phyloP scores from a whole-genome alignment of 2,113 vertebrate genomes.

The Oreotrochilus melanogaster region DNA sequence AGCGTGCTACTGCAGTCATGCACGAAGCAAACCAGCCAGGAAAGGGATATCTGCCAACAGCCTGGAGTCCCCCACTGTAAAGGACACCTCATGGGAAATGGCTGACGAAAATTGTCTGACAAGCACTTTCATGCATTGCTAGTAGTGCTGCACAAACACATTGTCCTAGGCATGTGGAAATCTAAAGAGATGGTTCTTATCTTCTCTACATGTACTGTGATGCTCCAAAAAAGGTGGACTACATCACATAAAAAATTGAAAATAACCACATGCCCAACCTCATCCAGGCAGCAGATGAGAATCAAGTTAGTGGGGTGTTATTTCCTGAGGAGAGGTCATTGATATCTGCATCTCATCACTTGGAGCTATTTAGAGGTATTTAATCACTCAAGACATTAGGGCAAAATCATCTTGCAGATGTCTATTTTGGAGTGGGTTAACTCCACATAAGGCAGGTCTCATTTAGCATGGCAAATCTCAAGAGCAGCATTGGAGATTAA shows the following conservation, averaged over 20 bases:
- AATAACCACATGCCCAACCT: not conserved
- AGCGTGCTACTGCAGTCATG: slow-evolving; percentile 31
- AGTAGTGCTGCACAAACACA: not conserved
- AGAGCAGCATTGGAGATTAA: not conserved
- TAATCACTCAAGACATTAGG: slow-evolving; percentile 4
- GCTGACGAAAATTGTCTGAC: not conserved
- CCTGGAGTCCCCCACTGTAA: slow-evolving; percentile 31
- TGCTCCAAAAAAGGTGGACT: not conserved
- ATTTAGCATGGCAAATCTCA: not conserved
- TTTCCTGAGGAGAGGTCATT: slow-evolving; percentile 6
- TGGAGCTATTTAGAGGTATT: slow-evolving; percentile 2
- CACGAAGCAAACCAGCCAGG: not conserved
- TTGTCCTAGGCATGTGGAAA: not conserved
- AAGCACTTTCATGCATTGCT: slow-evolving; percentile 9
- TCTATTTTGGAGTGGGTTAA: not conserved
- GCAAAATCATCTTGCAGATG: slow-evolving; percentile 2
- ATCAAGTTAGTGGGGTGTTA: not conserved
- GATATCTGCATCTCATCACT: not conserved
- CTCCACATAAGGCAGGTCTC: not conserved
- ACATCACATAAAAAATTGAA: not conserved
- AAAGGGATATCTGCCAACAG: slow-evolving; percentile 18
- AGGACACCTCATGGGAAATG: not conserved
- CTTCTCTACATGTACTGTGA: not conserved
- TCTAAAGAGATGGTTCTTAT: not conserved
- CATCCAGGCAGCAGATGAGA: not conserved